Evolutionary conservation across 2,797 vertebrate genomes (phyloP), one percentile per base, ranked within the genome.

Genomic region (Gastrophryne carolinensis): DNA sequence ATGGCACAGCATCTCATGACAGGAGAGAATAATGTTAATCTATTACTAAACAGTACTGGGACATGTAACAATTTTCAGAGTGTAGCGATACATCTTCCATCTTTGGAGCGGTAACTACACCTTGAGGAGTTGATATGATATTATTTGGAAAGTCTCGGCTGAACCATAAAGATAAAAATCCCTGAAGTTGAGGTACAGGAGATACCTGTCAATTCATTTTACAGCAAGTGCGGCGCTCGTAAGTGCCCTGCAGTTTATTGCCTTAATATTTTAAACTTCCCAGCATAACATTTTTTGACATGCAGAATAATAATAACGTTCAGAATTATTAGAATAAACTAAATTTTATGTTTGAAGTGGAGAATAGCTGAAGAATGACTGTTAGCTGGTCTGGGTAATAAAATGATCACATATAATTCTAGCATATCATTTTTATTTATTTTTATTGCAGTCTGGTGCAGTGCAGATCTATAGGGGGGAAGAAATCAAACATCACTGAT

Each of bases 31-130:
- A 71, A 77, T 77, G 75, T 49, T 69, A 71, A 57, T 50, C 60
- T 60, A 71, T 77, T 77, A 65, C 66, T 21, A 70, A 77, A 71
- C 23, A 57, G 67, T 77, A 56, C 52, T 71, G 75, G 75, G 75
- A 77, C 60, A 77, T 77, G 50, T 77, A 71, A 77, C 64, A 13
- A 44, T 50, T 27, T 71, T 65, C 39, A n/a, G 60, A 29, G 58
- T 57, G 49, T 24, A 24, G 23, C 13, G 26, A 77, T 71, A 71
- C 19, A 71, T 76, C 67, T 71, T 65, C 58, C n/a, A 32, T 63
- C 67, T 64, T 30, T 21, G 10, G 57, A 17, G 56, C 47, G 39
- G 57, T 71, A 77, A 77, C 67, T 65, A 24, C 67, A 71, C 74
- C 67, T 71, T 30, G 7, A 11, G 47, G 74, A 77, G 35, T 58